These are phyloP conservation scores for Bombus turneri DNA, from an alignment of 1,140 invertebrate genomes.

Conservation along the genomic window DNA sequence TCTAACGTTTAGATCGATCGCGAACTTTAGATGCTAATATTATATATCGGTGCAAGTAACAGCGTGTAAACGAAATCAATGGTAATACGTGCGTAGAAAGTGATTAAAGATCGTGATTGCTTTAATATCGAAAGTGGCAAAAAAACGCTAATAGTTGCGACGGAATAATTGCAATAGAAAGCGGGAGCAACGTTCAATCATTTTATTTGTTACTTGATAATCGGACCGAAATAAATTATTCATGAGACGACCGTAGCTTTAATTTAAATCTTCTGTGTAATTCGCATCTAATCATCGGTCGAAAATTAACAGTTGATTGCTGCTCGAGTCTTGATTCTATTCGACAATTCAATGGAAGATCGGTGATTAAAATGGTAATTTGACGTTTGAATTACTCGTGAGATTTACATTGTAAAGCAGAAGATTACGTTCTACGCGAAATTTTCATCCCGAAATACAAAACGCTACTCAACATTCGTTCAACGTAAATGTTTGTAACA, in stretches of 20 bases:
- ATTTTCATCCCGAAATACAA: neutral
- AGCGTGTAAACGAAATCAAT: neutral
- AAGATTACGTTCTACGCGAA: neutral
- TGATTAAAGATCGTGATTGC: conserved; percentile 4
- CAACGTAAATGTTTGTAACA: neutral
- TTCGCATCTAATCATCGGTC: neutral
- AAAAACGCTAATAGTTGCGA: neutral
- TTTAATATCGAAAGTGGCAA: conserved; percentile 35
- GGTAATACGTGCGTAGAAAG: conserved; percentile 8
- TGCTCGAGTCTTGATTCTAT: neutral
- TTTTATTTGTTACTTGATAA: neutral
- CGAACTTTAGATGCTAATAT: neutral
- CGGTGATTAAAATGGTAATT: neutral
- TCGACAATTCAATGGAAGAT: neutral
- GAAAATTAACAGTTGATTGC: neutral
- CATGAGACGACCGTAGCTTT: neutral
- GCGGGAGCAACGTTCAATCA: conserved; percentile 4
- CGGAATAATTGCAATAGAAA: conserved; percentile 32
- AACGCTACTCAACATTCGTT: neutral
- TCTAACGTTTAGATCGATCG: too few relatives aligned
- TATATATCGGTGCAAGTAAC: neutral
- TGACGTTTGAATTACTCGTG: neutral
- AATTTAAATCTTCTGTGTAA: neutral
- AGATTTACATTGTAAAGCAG: neutral
- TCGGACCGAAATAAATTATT: conserved; percentile 14